A percentile compares a stretch with the other conserved stretches of the same genome.
Conservation (phyloP, 2,797 vertebrate genomes). For the Chiloscyllium punctatum region DNA sequence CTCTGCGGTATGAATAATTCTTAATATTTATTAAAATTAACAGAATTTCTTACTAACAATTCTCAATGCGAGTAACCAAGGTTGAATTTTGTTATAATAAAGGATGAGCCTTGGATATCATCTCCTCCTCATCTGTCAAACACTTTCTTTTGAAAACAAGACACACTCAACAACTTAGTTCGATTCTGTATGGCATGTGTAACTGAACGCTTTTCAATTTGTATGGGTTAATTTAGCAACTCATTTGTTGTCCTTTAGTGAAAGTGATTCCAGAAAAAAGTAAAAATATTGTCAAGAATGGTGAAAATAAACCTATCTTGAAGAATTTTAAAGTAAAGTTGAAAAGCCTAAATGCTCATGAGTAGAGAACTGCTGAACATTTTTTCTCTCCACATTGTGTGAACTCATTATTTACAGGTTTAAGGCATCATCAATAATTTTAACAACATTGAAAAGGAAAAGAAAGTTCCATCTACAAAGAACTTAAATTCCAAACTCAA, state of each 20-base stretch:
- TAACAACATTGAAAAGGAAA: neutral
- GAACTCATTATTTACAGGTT: neutral
- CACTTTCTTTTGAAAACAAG: neutral
- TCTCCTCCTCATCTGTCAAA: neutral
- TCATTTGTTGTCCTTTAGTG: neutral
- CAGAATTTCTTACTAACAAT: neutral
- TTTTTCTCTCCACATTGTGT: neutral
- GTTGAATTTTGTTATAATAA: constrained; percentile 23
- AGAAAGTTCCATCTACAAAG: neutral
- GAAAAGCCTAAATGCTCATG: neutral
- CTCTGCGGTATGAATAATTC: neutral
- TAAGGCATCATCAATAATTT: neutral
- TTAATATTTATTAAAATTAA: constrained; percentile 23
- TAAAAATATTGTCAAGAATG: neutral
- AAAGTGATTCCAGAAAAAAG: neutral
- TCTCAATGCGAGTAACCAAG: neutral
- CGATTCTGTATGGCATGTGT: neutral
- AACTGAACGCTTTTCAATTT: neutral
- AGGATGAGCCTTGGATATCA: neutral
- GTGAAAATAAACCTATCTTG: neutral
- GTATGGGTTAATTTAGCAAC: neutral
- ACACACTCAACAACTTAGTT: neutral
- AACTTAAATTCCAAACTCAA: neutral
- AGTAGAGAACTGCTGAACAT: neutral
- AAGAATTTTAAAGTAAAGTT: neutral